Base-by-base conservation (phyloP, 2,113 vertebrate species). In the Desmodus rotundus region DNA sequence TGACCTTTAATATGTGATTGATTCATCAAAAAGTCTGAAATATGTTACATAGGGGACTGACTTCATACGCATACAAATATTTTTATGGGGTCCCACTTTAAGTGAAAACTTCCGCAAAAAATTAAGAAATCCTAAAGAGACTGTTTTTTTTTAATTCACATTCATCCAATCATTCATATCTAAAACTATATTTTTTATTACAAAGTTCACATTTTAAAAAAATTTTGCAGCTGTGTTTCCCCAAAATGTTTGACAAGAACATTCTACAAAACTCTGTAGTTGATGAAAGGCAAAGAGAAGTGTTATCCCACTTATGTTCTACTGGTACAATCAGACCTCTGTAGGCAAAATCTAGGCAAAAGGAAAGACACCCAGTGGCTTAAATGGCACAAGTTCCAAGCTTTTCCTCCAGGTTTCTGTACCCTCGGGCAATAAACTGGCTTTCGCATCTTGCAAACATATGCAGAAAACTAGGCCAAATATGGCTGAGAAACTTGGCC, bases 381-480 rank as follows among this genome's bases (percentile, higher is more conserved):
- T 91, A 87, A 61, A 83, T 43, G 76, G 86, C 68, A 93, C 58
- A 58, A 41, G 7, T 83, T 83, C 63, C 88, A 90, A 93, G 82
- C 3, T 19, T 89, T 94, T 96, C n/a, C 63, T 96, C 81, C 95
- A 94, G 93, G 47, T 83, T 94, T 87, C 85, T 67, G 38, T 77
- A 88, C 95, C 97, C 86, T 97, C 92, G 24, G 78, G 92, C 77
- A 90, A 80, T 31, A 84, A 90, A 72, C n/a, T 89, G 77, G 82
- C 90, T 93, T 86, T 73, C 47, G 81, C 88, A 96, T 95, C 96
- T 97, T 96, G 96, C 88, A 95, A 96, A 95, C 96, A 97, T 94
- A 96, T 94, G 96, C 68, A 95, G 94, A 91, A 96, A 96, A 91
- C 67, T 28, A 96, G 89, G 88, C 88, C 95, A 96, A 98, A 94